Evolutionary conservation across 92 coral and sea anemone species (phyloP), one percentile per base, ranked within the genome.

Genomic region (Zoanthus solanderi): DNA sequence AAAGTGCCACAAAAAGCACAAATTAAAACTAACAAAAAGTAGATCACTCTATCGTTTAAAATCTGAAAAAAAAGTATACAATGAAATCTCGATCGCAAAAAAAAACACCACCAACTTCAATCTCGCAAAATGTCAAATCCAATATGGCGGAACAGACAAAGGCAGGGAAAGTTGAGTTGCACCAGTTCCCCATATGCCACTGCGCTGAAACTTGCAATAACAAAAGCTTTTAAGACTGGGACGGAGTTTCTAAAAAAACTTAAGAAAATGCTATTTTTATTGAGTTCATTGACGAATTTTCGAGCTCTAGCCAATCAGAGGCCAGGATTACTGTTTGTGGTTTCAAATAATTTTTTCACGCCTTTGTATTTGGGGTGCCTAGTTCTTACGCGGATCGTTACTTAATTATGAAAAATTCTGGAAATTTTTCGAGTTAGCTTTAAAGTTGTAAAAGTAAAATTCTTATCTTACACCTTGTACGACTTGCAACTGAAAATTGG

Each of bases 121-220:
- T 29, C 17, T 37, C 76, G 50, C 47, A 32, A 72, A 72, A 72
- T 72, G 23, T 34, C 76, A 42, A 72, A 72, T 72, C 76, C 76
- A 72, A 72, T 72, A 71, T 71, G 75, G 75, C 48, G 47, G 75
- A 71, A 71, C 23, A 23, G 23, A 23, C 23, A 23, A 23, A 23
- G 23, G 23, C 23, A 23, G 23, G 23, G 23, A 23, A 30, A 28
- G 45, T 71, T 71, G 75, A 6, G 71, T 65, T 15, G 71, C 71
- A 65, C 71, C 71, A 65, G 71, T 65, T 65, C 71, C 71, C 71
- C 71, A 65, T 65, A 65, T 65, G 71, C 71, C 71, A 65, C 71
- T 23, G 23, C 23, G 23, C 23, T 23, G 23, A 23, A 23, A 23
- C 23, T 23, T 23, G 23, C 23, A 23, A 23, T 23, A 23, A 23